Evolutionary conservation across 2,888 invertebrate genomes (phyloP), one percentile per base, ranked within the genome.

Genomic region (Melinaea marsaeus): DNA sequence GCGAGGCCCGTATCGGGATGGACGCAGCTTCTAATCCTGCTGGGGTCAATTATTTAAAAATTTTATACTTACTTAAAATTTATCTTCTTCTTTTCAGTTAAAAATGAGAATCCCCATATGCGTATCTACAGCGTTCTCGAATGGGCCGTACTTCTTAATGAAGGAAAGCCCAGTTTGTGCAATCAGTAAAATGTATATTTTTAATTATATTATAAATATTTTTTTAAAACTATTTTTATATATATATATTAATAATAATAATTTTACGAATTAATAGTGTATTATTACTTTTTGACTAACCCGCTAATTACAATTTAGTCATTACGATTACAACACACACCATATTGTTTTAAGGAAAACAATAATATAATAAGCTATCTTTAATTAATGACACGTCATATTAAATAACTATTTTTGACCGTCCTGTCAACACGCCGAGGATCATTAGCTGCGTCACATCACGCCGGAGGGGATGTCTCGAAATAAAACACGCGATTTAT

Each of bases 71-170:
- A 22, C 7, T 45, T 63, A 48, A 51, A 58, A 37, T 37, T 37
- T 46, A 13, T 48, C 51, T n/a, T 58, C 55, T 62, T 47, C 37
- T 13, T 70, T 72, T 7, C 83, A 90, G 90, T 83, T 35, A 86
- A 87, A 75, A 87, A 73, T 62, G 79, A 85, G 71, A 89, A 87
- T 62, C 83, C 86, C 0, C 82, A 87, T 58, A 88, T 85, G 84
- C 80, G 88, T 5, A 79, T 90, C 4, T 73, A 84, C 71, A 78
- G 83, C 55, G 75, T 87, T 0, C 65, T 90, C 57, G 81, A 87
- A 72, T 90, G 90, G 90, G 84, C 87, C 0, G 74, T 76, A 1
- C 73, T 88, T 4, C 61, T 88, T 4, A 79, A 72, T 64, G 85
- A 87, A 54, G 88, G 84, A n/a, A 87, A 87, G 69, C 81, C 82